Evolutionary conservation across 2,888 invertebrate species (phyloP), one percentile per base, ranked within the genome.

Genomic region (Phanerotoma sp.): DNA sequence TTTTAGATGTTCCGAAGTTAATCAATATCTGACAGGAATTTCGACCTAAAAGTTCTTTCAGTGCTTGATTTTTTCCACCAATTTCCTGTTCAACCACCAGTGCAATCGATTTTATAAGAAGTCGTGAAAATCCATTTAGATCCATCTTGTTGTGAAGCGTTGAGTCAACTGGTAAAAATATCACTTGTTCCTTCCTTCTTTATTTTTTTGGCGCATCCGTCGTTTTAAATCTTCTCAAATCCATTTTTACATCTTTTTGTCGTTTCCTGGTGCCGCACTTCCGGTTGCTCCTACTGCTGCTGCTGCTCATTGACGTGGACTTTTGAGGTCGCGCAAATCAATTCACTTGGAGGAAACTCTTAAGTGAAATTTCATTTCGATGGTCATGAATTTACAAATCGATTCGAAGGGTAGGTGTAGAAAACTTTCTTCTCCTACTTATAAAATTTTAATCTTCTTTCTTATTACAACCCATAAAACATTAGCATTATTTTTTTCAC

Each of bases 181-280:
- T 50, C 28, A 37, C 45, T 28, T 44, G 49, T 44, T 37, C 50
- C 42, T 25, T 18, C 37, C 32, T 32, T 16, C 25, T 51, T 18
- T 28, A 40, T 37, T 37, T 37, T 35, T 40, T 44, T 48, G 21
- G 33, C 41, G 41, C 28, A 42, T 57, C 41, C 18, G 45, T 38
- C 51, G 45, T 52, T 56, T 56, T n/a, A 50, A 56, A 58, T 58
- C 51, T 58, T 53, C 51, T 54, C 54, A 52, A n/a, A 58, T 58
- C 52, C 35, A 47, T 57, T 51, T 60, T 54, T 54, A 54, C 35
- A 54, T 56, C 42, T 52, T 16, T 51, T 52, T 46, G 35, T 28
- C 35, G 38, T 28, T 49, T 30, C 32, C 53, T 35, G 40, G 41
- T 22, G 33, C 20, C 28, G 33, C 33, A 46, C 51, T 46, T 58